Conservation (phyloP, 1,140 invertebrate species). For the Aplysia californica region DNA sequence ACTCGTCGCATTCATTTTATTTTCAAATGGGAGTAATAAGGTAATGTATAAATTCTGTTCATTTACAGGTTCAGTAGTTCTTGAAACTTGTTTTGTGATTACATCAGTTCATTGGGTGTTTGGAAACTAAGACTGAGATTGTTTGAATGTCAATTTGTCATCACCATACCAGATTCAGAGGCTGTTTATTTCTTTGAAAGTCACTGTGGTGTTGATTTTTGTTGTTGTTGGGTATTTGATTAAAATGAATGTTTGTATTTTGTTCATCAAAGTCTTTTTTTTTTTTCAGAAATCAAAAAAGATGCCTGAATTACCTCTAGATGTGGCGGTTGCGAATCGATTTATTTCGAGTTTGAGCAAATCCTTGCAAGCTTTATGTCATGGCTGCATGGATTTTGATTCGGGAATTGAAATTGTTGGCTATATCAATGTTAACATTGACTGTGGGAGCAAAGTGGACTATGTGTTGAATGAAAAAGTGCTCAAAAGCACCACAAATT, state of each 20-base stretch:
- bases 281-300: not conserved
- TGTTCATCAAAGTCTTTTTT: not conserved
- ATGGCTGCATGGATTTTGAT: conserved; percentile 38
- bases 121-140: no score
- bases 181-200: no score
- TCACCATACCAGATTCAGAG: no score
- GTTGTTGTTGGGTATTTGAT: not conserved
- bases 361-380: conserved; percentile 34
- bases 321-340: conserved; percentile 24
- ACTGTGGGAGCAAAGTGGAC: conserved; percentile 31
- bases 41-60: no score
- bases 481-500: conserved; percentile 31
- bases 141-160: no score
- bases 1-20: no score
- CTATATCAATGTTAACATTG: conserved; percentile 36
- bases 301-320: conserved; percentile 22
- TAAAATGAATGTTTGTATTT: not conserved
- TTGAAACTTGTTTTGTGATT: no score
- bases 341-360: conserved; percentile 36
- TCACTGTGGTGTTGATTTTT: no score
- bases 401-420: conserved; percentile 35
- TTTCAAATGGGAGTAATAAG: no score
- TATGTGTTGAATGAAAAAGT: conserved; percentile 40
- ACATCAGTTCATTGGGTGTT: no score
- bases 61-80: no score